Evolutionary conservation across 2,888 invertebrate genomes (phyloP).

Genomic region (Nesidiocoris tenuis): DNA sequence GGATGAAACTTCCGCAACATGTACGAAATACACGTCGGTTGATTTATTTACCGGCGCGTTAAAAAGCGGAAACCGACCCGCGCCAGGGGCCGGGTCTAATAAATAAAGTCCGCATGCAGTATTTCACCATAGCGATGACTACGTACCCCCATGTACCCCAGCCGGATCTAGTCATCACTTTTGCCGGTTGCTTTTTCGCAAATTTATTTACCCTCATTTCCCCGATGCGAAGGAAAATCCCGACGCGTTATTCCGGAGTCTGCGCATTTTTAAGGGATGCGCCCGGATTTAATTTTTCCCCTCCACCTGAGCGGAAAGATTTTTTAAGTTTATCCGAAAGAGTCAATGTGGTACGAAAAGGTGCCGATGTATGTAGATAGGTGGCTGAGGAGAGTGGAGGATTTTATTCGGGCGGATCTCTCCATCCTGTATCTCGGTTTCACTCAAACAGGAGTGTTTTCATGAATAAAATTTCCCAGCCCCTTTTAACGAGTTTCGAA

Average conservation of each 20-base stretch:
- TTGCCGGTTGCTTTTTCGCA: neutral
- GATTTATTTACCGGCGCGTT: neutral
- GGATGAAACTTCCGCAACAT: neutral
- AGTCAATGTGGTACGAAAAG: neutral
- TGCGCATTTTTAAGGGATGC: too few species aligned
- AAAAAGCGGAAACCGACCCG: neutral
- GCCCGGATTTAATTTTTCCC: too few species aligned
- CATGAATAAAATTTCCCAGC: constrained; percentile 34
- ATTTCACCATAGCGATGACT: neutral
- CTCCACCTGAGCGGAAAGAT: neutral
- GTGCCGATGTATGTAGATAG: neutral
- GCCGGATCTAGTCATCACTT: neutral
- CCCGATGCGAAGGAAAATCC: too few species aligned
- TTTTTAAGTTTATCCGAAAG: neutral
- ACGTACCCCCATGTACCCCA: neutral
- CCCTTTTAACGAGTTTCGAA: constrained; percentile 36
- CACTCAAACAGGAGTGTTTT: constrained; percentile 19
- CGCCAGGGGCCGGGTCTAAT: neutral
- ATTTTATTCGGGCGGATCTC: too few species aligned
- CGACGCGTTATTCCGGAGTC: too few species aligned
- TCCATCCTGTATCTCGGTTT: neutral
- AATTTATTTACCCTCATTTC: neutral
- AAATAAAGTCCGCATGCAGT: neutral
- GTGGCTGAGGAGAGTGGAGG: too few species aligned
- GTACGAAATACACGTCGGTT: neutral